Conservation (phyloP, 1,140 invertebrate genomes). For the Diplogasteroides magnus region DNA sequence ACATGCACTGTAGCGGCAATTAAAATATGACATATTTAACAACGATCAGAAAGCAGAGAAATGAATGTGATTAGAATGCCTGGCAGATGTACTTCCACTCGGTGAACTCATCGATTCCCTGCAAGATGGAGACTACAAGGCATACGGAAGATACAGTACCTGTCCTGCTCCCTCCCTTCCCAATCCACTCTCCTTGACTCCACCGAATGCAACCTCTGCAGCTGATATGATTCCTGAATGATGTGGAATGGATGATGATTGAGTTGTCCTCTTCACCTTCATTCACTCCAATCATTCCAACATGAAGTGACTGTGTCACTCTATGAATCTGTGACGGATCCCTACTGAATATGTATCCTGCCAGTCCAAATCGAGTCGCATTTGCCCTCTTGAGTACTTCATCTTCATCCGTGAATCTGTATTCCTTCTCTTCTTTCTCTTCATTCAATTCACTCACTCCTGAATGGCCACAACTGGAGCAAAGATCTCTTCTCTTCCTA, state of each 20-base stretch:
- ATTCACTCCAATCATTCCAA: conserved; percentile 86
- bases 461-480: conserved; percentile 83
- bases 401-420: conserved; percentile 77
- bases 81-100: conserved; percentile 85
- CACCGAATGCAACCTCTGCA: conserved; percentile 87
- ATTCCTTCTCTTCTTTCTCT: no score
- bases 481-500: conserved; percentile 87
- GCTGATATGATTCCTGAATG: conserved; percentile 72
- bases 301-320: conserved; percentile 76
- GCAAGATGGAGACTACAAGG: no score
- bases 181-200: conserved; percentile 91
- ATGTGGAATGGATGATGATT: no score
- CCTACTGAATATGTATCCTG: conserved; percentile 83
- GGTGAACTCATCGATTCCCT: conserved; percentile 90
- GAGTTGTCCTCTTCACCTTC: conserved; percentile 63
- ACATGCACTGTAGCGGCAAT: no score
- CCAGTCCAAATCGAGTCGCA: conserved; percentile 58
- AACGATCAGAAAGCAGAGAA: no score
- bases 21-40: no score
- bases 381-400: conserved; percentile 77
- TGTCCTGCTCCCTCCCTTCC: conserved; percentile 88
- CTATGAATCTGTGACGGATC: conserved; percentile 86
- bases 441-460: conserved; percentile 60
- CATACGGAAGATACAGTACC: no score
- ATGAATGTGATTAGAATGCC: no score